These are phyloP conservation scores for Margarornis squamiger DNA, from an alignment of 2,797 vertebrate species.

Conservation along the genomic window DNA sequence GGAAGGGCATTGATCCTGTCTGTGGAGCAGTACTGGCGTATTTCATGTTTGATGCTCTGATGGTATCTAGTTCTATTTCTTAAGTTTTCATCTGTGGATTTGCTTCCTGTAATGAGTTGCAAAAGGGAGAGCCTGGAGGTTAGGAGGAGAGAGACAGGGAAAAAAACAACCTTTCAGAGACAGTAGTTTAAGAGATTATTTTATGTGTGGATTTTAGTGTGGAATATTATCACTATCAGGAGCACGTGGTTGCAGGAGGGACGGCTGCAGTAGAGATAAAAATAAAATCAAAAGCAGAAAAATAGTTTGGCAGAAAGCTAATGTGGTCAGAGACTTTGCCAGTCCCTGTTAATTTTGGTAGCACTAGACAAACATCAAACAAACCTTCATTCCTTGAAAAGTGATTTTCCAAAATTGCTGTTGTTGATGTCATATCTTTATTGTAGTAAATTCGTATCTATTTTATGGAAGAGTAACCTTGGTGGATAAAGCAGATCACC, in stretches of 20 bases:
- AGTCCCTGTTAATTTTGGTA: background rate
- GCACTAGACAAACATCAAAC: background rate
- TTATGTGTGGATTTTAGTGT: background rate
- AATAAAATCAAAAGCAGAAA: conserved; percentile 28
- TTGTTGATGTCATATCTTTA: background rate
- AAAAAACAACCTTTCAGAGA: background rate
- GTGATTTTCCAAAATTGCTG: background rate
- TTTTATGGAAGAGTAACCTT: background rate
- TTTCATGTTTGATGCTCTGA: conserved; percentile 32
- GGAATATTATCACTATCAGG: background rate
- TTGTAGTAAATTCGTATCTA: background rate
- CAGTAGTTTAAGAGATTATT: conserved; percentile 7
- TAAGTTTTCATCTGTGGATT: conserved; percentile 22
- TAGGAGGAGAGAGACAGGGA: background rate
- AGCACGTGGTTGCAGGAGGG: background rate
- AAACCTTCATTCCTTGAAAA: background rate
- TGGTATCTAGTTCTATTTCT: conserved; percentile 6
- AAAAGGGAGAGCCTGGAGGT: conserved; percentile 27
- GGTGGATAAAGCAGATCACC: background rate
- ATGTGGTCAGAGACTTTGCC: background rate
- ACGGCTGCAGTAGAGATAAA: background rate
- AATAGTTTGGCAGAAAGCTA: conserved; percentile 10
- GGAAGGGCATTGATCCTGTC: conserved; percentile 11
- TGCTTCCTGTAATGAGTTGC: conserved; percentile 32
- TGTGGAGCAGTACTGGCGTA: fast-evolving